Base-by-base conservation (phyloP, 1,140 invertebrate genomes). In the Heterodera schachtii region DNA sequence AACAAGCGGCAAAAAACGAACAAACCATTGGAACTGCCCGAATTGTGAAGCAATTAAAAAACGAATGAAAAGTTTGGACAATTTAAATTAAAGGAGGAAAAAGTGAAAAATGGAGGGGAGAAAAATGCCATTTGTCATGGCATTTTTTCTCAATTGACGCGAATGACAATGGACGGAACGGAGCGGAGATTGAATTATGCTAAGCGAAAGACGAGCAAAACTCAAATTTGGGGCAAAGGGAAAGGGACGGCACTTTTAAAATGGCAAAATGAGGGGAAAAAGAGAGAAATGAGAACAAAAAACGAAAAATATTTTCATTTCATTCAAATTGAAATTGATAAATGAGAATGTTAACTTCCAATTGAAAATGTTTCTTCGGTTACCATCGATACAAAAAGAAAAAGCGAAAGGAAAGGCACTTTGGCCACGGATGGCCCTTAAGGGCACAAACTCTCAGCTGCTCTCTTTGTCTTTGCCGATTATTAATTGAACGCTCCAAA, bases 141-240 rank as follows among this genome's bases (percentile, higher is more conserved):
- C 41, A 41, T 71, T 31, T 9, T 69, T 46, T 46, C 43, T 19
- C 44, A n/a, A 41, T 11, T 19, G 41, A 4, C 44, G 21, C n/a
- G 69, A 6, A 41, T 41, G 69, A 41, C 69, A 43, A 11, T 71
- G 69, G 31, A 43, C 13, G 9, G 31, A 19, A 64, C 19, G 4
- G 4, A 43, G 1, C 69, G 69, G 69, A 71, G 69, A 71, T 71
- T 71, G 69, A 41, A 71, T 71, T 71, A 71, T 71, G 69, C 21
- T 71, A 71, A 71, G 69, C 31, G 69, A 11, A 6, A 1, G n/a
- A 11, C 57, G 57, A 19, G 4, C 11, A 60, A 60, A 13, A 60
- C 19, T 60, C 19, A 19, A 60, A 60, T 60, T 19, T 52, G 13
- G 57, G 16, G 57, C 49, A 60, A 13, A 60, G 41, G 41, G 44